Conservation (phyloP, 2,888 invertebrate genomes). For the Plagodis pulveraria region DNA sequence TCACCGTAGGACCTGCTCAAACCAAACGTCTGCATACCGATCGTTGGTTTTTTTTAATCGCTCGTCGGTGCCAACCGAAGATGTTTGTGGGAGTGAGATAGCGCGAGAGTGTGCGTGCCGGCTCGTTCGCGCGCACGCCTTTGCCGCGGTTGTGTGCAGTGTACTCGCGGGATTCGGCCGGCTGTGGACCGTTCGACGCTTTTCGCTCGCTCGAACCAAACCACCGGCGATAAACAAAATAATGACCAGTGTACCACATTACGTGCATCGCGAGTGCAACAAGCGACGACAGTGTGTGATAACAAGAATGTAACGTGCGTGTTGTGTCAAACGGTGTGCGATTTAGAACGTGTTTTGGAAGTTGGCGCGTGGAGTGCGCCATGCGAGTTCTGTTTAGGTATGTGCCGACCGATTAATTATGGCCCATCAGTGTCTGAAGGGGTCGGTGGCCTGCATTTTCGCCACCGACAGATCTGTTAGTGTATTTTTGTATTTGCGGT, state of each 20-base stretch:
- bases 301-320: constrained; percentile 79
- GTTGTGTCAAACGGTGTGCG: constrained; percentile 76
- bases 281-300: constrained; percentile 81
- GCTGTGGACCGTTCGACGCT: constrained; percentile 59
- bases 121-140: constrained; percentile 73
- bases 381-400: constrained; percentile 82
- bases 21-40: constrained; percentile 85
- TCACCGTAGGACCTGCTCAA: constrained; percentile 83
- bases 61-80: constrained; percentile 44
- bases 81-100: constrained; percentile 58
- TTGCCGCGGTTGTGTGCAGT: constrained; percentile 77
- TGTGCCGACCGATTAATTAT: constrained; percentile 79
- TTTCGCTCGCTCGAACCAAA: constrained; percentile 60
- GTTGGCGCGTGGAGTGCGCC: constrained; percentile 74
- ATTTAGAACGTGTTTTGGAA: constrained; percentile 75
- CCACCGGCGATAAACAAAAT: constrained; percentile 81
- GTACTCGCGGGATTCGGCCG: constrained; percentile 70
- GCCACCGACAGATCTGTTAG: constrained; percentile 60
- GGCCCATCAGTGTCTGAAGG: constrained; percentile 71
- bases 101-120: constrained; percentile 59
- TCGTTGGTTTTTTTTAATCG: constrained; percentile 81
- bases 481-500: constrained; percentile 65
- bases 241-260: constrained; percentile 77
- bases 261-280: constrained; percentile 80
- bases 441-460: constrained; percentile 75